These are phyloP conservation scores for Elachura formosa DNA, from an alignment of 2,113 vertebrate genomes.

Conservation along the genomic window DNA sequence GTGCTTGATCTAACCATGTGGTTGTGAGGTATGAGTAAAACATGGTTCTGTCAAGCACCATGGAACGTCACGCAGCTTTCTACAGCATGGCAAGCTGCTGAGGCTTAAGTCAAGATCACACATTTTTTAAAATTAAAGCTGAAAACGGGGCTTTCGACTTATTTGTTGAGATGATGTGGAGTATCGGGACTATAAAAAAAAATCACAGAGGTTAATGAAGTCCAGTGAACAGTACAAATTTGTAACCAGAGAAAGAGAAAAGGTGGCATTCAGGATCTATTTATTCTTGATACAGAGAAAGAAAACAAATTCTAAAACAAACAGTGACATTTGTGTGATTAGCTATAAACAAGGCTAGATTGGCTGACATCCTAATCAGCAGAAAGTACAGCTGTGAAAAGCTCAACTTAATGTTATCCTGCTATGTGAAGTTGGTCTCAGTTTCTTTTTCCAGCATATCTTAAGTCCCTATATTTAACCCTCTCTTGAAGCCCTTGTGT, in stretches of 20 bases:
- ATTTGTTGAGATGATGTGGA: conserved; percentile 56
- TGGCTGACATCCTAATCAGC: conserved; percentile 75
- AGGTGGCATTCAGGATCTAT: conserved; percentile 49
- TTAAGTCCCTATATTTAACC: conserved; percentile 72
- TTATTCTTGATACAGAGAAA: conserved; percentile 56
- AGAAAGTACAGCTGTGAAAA: conserved; percentile 85
- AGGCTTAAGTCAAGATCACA: conserved; percentile 75
- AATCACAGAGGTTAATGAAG: conserved; percentile 49
- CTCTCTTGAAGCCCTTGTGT: conserved; percentile 70
- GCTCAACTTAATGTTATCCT: conserved; percentile 75
- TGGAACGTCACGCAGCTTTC: conserved; percentile 98
- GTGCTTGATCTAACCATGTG: conserved; percentile 99
- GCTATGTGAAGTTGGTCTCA: conserved; percentile 71
- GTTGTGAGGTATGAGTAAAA: conserved; percentile 97
- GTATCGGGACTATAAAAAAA: conserved; percentile 40
- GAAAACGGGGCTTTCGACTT: conserved; percentile 64
- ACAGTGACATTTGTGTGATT: conserved; percentile 61
- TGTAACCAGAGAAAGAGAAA: conserved; percentile 35
- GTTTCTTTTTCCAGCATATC: conserved; percentile 71
- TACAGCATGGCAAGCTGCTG: conserved; percentile 93
- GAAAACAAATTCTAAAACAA: conserved; percentile 61
- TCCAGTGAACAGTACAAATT: conserved; percentile 20
- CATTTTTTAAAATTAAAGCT: conserved; percentile 61
- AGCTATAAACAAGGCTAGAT: conserved; percentile 62
- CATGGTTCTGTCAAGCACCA: conserved; percentile 99